phyloP scores from a whole-genome alignment of 2,888 invertebrate species.

The Ctenicera cuprea region DNA sequence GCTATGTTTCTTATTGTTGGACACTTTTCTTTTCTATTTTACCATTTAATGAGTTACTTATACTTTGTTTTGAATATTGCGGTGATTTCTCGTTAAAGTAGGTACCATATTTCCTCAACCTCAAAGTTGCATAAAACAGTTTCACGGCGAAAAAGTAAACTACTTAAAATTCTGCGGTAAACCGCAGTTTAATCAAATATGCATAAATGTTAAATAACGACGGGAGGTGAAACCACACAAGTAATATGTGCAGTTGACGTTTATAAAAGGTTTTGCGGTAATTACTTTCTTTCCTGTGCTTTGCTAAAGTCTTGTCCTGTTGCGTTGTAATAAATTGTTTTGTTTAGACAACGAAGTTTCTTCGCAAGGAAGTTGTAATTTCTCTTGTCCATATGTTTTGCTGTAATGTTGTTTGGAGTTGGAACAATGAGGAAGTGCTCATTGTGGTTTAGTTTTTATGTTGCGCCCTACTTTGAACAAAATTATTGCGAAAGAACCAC shows the following conservation, averaged over 20 bases:
- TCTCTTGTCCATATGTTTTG: neutral
- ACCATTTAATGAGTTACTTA: too few species aligned
- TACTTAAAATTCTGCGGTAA: slow-evolving; percentile 23
- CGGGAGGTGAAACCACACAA: slow-evolving; percentile 28
- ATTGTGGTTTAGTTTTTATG: neutral
- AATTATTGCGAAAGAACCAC: too few species aligned
- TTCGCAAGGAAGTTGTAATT: slow-evolving; percentile 28
- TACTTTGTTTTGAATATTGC: too few species aligned
- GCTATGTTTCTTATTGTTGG: too few species aligned
- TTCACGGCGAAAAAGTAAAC: neutral
- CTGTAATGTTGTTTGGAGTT: neutral
- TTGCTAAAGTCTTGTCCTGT: neutral
- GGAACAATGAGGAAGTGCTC: slow-evolving; percentile 5
- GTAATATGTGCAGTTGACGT: slow-evolving; percentile 18
- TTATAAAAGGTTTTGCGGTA: slow-evolving; percentile 20
- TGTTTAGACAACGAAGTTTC: slow-evolving; percentile 11
- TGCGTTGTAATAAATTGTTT: slow-evolving; percentile 25
- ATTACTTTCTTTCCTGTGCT: slow-evolving; percentile 21
- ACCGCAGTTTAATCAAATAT: slow-evolving; percentile 13
- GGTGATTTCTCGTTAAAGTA: too few species aligned
- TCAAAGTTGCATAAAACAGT: neutral
- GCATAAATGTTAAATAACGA: slow-evolving; percentile 14
- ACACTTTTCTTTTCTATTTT: too few species aligned
- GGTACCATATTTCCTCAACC: too few species aligned
- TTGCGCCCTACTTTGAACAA: neutral